Evolutionary conservation across 2,888 invertebrate species (phyloP), one percentile per base, ranked within the genome.

Genomic region (Sisyra nigra): DNA sequence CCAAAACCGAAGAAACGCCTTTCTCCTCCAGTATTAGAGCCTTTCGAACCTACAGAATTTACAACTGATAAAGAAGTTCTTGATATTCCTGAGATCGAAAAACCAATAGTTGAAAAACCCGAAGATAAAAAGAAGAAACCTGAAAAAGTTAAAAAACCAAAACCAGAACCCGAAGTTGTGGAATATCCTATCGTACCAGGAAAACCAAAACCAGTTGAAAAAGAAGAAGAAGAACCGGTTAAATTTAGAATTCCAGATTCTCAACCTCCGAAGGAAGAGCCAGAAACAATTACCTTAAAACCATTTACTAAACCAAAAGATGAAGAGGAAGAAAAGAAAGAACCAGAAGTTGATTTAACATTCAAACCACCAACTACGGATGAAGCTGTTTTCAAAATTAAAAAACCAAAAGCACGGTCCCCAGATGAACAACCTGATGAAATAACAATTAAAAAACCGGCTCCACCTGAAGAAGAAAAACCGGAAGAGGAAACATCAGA

Each of bases 181-280:
- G 54, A 63, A 47, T 54, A 58, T 5, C 57, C 64, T 35, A 63
- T 67, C 18, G 55, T 65, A 52, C 54, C 65, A 54, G 52, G 66
- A 17, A 54, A 60, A 40, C 62, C 64, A 37, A 53, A 53, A 11
- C 51, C 52, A 36, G 47, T 42, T 3, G 52, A 57, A 52, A 52
- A 57, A 48, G 54, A 56, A 51, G 59, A 61, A 56, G 59, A 59
- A 50, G 58, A 62, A 45, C 55, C 58, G 44, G 60, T 59, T 51
- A 57, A 62, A 49, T 60, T 59, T 31, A 41, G 50, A 52, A 42
- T 47, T 45, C 15, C 51, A 43, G 43, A 55, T 44, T 48, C 48
- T 48, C 46, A 47, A 40, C 49, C 48, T 41, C 51, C 52, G 45
- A 49, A 51, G 41, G 55, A 54, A 33, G 48, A 52, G 42, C 47